Base-by-base conservation (phyloP, 2,797 vertebrate genomes). In the Melopsittacus undulatus region DNA sequence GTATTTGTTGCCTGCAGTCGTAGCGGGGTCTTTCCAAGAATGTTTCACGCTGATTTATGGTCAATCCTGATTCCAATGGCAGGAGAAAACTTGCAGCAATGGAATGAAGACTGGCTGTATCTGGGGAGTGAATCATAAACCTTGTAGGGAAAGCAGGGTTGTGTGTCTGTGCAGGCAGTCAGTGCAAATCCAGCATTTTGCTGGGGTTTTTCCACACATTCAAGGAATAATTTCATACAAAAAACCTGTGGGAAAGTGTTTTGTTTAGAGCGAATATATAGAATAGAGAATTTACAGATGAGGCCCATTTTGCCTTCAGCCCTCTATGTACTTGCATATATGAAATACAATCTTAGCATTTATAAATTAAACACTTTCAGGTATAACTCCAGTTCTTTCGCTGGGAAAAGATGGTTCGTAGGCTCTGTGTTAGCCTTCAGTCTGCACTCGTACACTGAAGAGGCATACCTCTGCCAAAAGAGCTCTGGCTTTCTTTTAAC, bases 1-100 rank as follows among this genome's bases (percentile, higher is more conserved):
- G 97, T 95, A 97, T 96, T 97, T 96, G 63, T 93, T 95, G 89
- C 94, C 95, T 96, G 92, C 57, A 93, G 95, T 83, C 73, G 82
- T 83, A 72, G 63, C 59, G 54, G 83, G 27, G 10, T 77, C 69
- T 95, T 95, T 92, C 90, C 81, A 93, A 90, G 90, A 94, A 83
- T 68, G 21, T 0, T 79, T 93, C 74, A 56, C 67, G 9, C 30
- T 93, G 95, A 92, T 96, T 91, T 94, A 87, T 83, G 81, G 77
- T 76, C 69, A 75, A 2, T 59, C 62, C 48, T 57, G 29, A 90
- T 69, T 86, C 89, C 83, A 92, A 87, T 66, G 82, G 72, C 79
- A 49, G 63, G 27, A 96, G 64, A 87, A 90, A 95, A 86, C 82
- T 92, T 86, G 64, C 4, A 56, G 67, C 23, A 57, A 57, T 74